phyloP scores from a whole-genome alignment of 1,140 invertebrate genomes.

The Hirudo medicinalis region DNA sequence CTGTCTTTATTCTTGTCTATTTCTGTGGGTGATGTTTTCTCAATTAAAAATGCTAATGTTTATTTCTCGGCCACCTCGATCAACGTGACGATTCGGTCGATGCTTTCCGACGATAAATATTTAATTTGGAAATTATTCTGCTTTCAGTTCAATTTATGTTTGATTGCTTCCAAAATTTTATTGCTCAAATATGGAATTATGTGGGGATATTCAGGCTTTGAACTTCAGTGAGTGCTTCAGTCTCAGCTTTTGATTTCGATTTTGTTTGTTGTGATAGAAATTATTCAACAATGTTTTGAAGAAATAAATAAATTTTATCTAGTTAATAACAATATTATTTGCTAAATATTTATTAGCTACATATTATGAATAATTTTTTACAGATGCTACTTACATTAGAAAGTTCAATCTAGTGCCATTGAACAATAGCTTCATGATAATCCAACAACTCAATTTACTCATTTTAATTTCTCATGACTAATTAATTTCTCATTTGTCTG shows the following conservation, averaged over 20 bases:
- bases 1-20: neutral
- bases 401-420: too few species aligned
- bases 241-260: neutral
- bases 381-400: too few species aligned
- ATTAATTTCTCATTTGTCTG: too few species aligned
- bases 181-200: slow-evolving; percentile 1
- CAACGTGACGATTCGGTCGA: neutral
- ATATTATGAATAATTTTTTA: too few species aligned
- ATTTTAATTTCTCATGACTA: too few species aligned
- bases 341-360: neutral
- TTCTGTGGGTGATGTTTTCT: too few species aligned
- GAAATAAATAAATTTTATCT: neutral
- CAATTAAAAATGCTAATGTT: too few species aligned
- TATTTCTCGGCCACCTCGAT: too few species aligned
- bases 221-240: slow-evolving; percentile 8
- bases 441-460: too few species aligned
- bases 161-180: too few species aligned
- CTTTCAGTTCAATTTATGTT: too few species aligned
- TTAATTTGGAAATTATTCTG: neutral
- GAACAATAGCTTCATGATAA: too few species aligned
- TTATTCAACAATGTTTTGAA: neutral
- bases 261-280: neutral
- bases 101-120: neutral
- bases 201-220: neutral
- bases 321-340: neutral